phyloP scores from a whole-genome alignment of 2,797 vertebrate species.

The Lepidocolaptes lacrymiger region DNA sequence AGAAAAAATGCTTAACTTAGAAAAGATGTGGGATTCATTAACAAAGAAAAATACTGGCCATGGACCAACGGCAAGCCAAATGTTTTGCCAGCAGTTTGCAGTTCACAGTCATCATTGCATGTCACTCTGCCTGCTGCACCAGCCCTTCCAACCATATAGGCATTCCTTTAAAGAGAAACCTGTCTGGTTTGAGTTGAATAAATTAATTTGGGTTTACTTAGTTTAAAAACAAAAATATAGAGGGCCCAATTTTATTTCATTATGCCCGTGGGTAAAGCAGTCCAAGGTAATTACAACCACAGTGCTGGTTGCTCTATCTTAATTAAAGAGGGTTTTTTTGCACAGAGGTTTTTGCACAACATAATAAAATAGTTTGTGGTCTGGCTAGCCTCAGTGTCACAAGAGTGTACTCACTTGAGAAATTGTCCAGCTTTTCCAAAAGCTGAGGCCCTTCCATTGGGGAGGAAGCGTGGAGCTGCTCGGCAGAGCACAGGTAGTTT shows the following conservation, averaged over 20 bases:
- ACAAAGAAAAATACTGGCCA: slow-evolving; percentile 79
- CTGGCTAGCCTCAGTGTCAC: slow-evolving; percentile 63
- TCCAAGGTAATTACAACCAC: slow-evolving; percentile 51
- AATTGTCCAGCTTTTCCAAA: slow-evolving; percentile 55
- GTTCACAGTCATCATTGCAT: slow-evolving; percentile 65
- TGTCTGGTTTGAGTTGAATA: slow-evolving; percentile 65
- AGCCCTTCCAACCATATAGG: slow-evolving; percentile 4
- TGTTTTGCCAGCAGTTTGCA: slow-evolving; percentile 78
- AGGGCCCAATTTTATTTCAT: slow-evolving; percentile 62
- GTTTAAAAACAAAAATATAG: slow-evolving; percentile 64
- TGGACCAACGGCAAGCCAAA: slow-evolving; percentile 74
- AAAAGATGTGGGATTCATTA: slow-evolving; percentile 85
- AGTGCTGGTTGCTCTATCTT: slow-evolving; percentile 58
- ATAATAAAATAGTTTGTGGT: slow-evolving; percentile 65
- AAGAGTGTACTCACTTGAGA: slow-evolving; percentile 39
- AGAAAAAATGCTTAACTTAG: slow-evolving; percentile 78
- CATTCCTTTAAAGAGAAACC: slow-evolving; percentile 71
- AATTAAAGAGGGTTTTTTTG: slow-evolving; percentile 69
- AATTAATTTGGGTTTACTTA: slow-evolving; percentile 71
- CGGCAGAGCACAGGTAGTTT: slow-evolving; percentile 23
- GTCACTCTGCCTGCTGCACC: slow-evolving; percentile 46
- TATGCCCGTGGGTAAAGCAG: slow-evolving; percentile 63
- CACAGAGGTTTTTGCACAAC: slow-evolving; percentile 57
- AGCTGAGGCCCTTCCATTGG: slow-evolving; percentile 17
- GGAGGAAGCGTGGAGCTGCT: slow-evolving; percentile 24